Evolutionary conservation across 35 echinoderm and acorn worm species (phyloP).

Genomic region (Apostichopus californicus): DNA sequence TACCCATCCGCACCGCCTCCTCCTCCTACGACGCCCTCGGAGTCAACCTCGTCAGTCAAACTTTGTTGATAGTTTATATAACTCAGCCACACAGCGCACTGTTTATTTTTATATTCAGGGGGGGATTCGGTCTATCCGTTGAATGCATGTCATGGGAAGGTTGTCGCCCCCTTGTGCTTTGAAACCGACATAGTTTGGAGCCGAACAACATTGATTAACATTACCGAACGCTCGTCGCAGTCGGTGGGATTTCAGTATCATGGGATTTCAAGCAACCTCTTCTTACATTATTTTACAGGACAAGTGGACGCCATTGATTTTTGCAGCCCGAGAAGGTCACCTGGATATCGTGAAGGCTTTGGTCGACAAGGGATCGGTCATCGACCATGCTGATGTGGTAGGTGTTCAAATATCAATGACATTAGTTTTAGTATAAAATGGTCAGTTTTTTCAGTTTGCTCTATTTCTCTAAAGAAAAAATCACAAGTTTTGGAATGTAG

Average conservation of each 20-base stretch:
- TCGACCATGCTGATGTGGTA: slow-evolving; percentile 97
- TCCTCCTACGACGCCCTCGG: too few species aligned
- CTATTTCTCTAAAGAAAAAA: not conserved
- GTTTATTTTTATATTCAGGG: too few species aligned
- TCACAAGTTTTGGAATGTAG: not conserved
- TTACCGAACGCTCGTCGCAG: too few species aligned
- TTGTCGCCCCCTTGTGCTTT: too few species aligned
- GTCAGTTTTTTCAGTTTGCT: not conserved
- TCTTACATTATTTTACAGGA: slow-evolving; percentile 73
- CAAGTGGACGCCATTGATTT: slow-evolving; percentile 98
- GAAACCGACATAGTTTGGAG: too few species aligned
- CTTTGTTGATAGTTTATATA: too few species aligned
- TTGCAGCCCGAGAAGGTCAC: slow-evolving; percentile 95
- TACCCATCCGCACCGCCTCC: too few species aligned
- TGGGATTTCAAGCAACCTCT: slow-evolving; percentile 18
- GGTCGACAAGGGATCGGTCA: slow-evolving; percentile 83
- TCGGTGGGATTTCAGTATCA: not conserved
- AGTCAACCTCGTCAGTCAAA: too few species aligned
- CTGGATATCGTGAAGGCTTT: slow-evolving; percentile 85
- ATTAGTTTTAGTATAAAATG: not conserved
- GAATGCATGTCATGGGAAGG: too few species aligned
- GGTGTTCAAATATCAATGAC: slow-evolving; percentile 32
- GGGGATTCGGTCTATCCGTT: too few species aligned
- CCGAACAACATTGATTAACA: too few species aligned
- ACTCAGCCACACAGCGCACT: too few species aligned